Base-by-base conservation (phyloP, 2,888 invertebrate genomes). In the Drosophila gaucha region DNA sequence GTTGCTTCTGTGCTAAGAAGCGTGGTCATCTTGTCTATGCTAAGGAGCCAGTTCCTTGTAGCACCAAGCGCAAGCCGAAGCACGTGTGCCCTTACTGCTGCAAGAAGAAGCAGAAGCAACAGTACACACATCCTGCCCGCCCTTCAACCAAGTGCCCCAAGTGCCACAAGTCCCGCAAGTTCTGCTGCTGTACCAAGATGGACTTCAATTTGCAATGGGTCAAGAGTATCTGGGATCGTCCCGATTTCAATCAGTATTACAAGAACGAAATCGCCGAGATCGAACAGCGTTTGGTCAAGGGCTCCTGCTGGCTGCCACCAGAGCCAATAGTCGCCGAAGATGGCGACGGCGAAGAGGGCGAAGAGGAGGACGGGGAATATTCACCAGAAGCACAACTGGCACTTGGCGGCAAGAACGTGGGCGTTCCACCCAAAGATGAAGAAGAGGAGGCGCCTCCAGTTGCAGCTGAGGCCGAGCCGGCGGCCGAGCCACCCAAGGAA, bases 1-100 rank as follows among this genome's bases (percentile, higher is more conserved):
- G 90, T 46, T 90, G 90, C 24, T 90, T 90, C 79, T 90, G 90
- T 38, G 82, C 88, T 22, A 90, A 90, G 79, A 85, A 86, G n/a
- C 83, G 90, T 1, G 88, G 86, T 0, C 86, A 90, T 51, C 50
- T 89, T 6, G 74, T 90, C 9, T 89, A 90, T 30, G 88, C 78
- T 43, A 83, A 88, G 50, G 72, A 85, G 38, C 80, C 88, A 18
- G 71, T 78, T 6, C 87, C 82, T 3, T 74, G 74, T 51, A 67
- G 70, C n/a, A 70, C 55, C n/a, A 86, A 80, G 28, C 84, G 78
- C 41, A 89, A 80, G 68, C 73, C 78, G n/a, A 73, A 69, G 39
- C 88, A 82, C 22, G 73, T 67, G 3, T 90, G 90, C 9, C 84
- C 75, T 28, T 86, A 83, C 47, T 90, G 79, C 54, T 90, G 86